phyloP scores from a whole-genome alignment of 2,797 vertebrate genomes.

The Danio tinwini region DNA sequence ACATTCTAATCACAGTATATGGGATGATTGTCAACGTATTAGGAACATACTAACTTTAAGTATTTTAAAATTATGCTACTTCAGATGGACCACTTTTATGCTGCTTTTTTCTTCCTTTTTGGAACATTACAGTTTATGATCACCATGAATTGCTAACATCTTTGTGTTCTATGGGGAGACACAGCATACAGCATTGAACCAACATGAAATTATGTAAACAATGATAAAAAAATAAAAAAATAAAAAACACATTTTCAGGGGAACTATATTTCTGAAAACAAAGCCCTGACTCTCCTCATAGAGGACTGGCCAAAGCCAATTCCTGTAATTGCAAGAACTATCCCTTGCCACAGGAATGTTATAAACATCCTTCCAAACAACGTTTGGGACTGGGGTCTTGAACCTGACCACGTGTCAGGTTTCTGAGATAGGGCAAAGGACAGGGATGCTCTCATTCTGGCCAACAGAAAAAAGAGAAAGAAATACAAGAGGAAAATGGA shows the following conservation, averaged over 20 bases:
- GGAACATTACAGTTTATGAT: background rate
- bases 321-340: background rate
- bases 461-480: conserved; percentile 14
- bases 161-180: background rate
- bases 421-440: conserved; percentile 30
- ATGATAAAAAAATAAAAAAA: no score
- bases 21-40: no score
- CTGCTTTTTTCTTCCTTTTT: conserved; percentile 16
- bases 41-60: no score
- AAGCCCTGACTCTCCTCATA: no score
- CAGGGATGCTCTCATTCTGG: conserved; percentile 7
- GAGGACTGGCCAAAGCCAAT: background rate
- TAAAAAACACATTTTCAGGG: no score
- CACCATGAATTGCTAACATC: background rate
- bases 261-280: no score
- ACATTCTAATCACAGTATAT: no score
- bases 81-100: no score
- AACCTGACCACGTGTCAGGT: background rate
- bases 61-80: no score
- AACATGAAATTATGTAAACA: background rate
- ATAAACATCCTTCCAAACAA: background rate
- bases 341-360: background rate
- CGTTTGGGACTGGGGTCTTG: conserved; percentile 25
- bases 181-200: background rate
- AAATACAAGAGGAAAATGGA: conserved; percentile 26